Conservation (phyloP, 2,797 vertebrate genomes). For the Remorina albescens region DNA sequence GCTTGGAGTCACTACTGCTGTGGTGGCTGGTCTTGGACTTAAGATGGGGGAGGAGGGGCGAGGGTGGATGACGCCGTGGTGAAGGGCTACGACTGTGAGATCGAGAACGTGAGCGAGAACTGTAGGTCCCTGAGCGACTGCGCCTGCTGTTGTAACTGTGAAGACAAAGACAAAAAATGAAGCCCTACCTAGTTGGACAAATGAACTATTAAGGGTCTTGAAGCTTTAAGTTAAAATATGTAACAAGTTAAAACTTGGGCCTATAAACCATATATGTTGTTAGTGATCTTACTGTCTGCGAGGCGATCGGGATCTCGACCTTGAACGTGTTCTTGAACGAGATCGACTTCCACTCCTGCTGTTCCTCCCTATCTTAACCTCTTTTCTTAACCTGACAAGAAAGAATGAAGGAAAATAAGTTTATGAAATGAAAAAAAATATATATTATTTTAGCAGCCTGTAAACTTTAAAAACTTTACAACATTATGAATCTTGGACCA, state of each 20-base stretch:
- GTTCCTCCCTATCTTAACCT: constrained; percentile 93
- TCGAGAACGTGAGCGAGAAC: constrained; percentile 93
- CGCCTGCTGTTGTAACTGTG: constrained; percentile 94
- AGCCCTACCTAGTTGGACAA: neutral
- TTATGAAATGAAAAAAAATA: too few relatives aligned
- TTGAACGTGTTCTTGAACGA: constrained; percentile 91
- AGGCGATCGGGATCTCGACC: constrained; percentile 92
- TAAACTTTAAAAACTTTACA: neutral
- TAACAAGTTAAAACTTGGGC: neutral
- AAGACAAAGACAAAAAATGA: neutral
- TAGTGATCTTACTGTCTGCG: constrained; percentile 91
- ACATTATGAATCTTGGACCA: too few relatives aligned
- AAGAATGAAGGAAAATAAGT: neutral
- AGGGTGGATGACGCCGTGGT: constrained; percentile 91
- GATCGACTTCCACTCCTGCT: constrained; percentile 92
- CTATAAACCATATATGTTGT: too few relatives aligned
- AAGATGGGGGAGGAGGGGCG: constrained; percentile 90
- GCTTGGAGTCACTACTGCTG: constrained; percentile 90
- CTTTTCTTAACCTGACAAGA: constrained; percentile 90
- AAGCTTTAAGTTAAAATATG: neutral
- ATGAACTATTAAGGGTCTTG: accelerated
- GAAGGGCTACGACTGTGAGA: constrained; percentile 96
- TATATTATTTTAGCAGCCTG: too few relatives aligned
- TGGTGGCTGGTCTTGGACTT: constrained; percentile 90
- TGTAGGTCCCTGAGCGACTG: constrained; percentile 97